These are phyloP conservation scores for Mizuhopecten yessoensis DNA, from an alignment of 1,140 invertebrate genomes.

Conservation along the genomic window DNA sequence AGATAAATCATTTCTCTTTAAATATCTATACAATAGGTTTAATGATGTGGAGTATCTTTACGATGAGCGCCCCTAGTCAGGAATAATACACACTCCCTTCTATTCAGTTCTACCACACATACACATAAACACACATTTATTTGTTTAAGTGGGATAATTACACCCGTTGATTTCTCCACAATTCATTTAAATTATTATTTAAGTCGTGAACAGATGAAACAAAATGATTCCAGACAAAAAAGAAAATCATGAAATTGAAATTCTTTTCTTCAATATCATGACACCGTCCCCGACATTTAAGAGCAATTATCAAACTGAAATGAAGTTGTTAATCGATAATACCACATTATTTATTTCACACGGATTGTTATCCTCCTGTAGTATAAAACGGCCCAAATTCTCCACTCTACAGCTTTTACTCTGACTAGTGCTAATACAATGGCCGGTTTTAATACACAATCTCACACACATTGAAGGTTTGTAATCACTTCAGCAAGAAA, in stretches of 20 bases:
- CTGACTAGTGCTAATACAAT: not conserved
- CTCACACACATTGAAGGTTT: not conserved
- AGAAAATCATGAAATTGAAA: not conserved
- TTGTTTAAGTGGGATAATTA: not conserved
- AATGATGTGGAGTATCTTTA: not conserved
- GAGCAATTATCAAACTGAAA: too few species aligned
- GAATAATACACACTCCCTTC: not conserved
- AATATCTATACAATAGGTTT: conserved; percentile 27
- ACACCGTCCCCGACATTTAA: not conserved
- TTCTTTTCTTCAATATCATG: not conserved
- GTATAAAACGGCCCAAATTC: not conserved
- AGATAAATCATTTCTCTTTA: conserved; percentile 28
- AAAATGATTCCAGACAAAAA: not conserved
- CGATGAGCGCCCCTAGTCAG: not conserved
- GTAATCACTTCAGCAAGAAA: conserved; percentile 6
- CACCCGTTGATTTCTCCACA: not conserved
- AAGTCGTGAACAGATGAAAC: not conserved
- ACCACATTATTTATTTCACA: too few species aligned
- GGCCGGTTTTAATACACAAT: not conserved
- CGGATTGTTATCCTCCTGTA: too few species aligned
- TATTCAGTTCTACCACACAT: too few species aligned
- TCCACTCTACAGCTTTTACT: not conserved
- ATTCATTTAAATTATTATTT: not conserved
- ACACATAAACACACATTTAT: not conserved
- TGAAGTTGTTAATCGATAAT: too few species aligned